These are phyloP conservation scores for Calameuta filiformis DNA, from an alignment of 2,888 invertebrate genomes.

Conservation along the genomic window DNA sequence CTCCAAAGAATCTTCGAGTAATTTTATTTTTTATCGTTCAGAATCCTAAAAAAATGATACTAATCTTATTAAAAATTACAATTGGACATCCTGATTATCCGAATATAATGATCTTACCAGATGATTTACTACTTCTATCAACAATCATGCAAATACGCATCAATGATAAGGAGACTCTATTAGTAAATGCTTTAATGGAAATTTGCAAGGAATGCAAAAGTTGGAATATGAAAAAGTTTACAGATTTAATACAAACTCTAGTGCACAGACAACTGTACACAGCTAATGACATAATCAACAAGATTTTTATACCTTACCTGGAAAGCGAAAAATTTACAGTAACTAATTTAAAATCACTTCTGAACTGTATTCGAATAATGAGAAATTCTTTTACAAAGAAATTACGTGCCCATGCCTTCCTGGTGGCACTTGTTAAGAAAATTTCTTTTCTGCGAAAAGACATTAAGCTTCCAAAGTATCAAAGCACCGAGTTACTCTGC, in stretches of 20 bases:
- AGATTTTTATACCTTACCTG: conserved; percentile 47
- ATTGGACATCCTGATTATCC: conserved; percentile 44
- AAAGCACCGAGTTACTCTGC: conserved; percentile 30
- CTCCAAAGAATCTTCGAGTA: conserved; percentile 22
- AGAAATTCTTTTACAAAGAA: conserved; percentile 20
- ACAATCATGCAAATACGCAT: conserved; percentile 45
- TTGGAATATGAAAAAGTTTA: conserved; percentile 44
- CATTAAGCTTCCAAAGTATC: conserved; percentile 24
- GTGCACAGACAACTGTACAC: conserved; percentile 25
- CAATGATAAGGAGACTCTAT: conserved; percentile 29
- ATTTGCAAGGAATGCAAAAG: conserved; percentile 33
- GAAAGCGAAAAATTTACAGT: conserved; percentile 14
- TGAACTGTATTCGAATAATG: conserved; percentile 33
- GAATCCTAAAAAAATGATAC: conserved; percentile 45
- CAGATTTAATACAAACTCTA: conserved; percentile 32
- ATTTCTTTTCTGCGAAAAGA: conserved; percentile 35
- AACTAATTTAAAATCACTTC: conserved; percentile 30
- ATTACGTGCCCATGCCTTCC: conserved; percentile 22
- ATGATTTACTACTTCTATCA: conserved; percentile 41
- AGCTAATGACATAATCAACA: conserved; percentile 43
- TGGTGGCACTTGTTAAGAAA: conserved; percentile 29
- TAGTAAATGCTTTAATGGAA: conserved; percentile 27
- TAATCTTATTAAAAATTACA: conserved; percentile 45
- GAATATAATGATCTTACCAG: conserved; percentile 41
- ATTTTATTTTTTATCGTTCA: conserved; percentile 40